phyloP scores from a whole-genome alignment of 2,113 vertebrate genomes.

The Ameiurus melas region DNA sequence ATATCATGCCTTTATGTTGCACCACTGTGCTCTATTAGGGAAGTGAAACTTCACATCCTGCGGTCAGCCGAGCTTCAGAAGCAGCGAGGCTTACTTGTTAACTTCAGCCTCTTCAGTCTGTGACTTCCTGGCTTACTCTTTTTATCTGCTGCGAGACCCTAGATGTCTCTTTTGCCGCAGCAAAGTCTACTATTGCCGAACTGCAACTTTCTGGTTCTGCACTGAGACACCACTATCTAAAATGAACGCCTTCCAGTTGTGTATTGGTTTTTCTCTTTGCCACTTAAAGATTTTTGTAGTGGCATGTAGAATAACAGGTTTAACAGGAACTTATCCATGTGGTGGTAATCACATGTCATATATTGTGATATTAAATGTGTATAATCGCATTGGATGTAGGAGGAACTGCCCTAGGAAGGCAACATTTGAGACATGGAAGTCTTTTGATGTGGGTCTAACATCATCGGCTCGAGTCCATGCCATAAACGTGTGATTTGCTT shows the following conservation, averaged over 20 bases:
- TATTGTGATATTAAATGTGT: neutral
- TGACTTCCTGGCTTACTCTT: conserved; percentile 3
- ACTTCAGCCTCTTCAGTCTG: neutral
- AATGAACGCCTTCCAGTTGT: conserved; percentile 36
- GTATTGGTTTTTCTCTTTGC: neutral
- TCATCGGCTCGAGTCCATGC: neutral
- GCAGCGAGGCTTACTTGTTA: neutral
- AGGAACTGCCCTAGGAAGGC: neutral
- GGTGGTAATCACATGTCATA: neutral
- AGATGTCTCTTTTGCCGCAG: conserved; percentile 49
- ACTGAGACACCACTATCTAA: conserved; percentile 52
- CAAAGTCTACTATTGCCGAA: conserved; percentile 50
- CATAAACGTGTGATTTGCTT: neutral
- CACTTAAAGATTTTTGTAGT: neutral
- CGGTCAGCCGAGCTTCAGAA: conserved; percentile 10
- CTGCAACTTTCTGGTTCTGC: conserved; percentile 51
- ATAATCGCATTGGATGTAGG: neutral
- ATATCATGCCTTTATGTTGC: neutral
- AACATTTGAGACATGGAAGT: neutral
- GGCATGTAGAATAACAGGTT: neutral
- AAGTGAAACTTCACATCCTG: conserved; percentile 44
- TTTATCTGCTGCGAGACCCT: conserved; percentile 14
- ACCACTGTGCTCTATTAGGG: neutral
- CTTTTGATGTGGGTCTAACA: neutral
- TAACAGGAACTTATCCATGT: neutral